Evolutionary conservation across 2,888 invertebrate species (phyloP), one percentile per base, ranked within the genome.

Genomic region (Masnerella sp.): DNA sequence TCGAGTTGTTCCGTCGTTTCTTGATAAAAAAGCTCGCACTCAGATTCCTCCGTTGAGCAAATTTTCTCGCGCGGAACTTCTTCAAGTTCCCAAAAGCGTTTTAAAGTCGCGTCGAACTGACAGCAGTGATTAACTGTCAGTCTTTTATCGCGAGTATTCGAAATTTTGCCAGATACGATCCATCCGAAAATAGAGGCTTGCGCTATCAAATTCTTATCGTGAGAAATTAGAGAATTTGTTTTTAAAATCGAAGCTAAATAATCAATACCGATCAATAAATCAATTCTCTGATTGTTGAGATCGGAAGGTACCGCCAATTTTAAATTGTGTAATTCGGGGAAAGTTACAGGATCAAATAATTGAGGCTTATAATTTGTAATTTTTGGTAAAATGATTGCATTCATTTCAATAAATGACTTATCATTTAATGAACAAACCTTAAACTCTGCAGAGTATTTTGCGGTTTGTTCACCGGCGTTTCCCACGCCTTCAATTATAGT

Each of bases 71-170:
- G 15, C 1, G 65, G 45, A 14, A 65, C 34, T 4, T 28, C 0
- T 36, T 65, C 65, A 1, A 65, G 1, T 20, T 65, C 30, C 65
- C 54, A 65, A 30, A 65, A 54, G 5, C n/a, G 14, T 1, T 14
- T 1, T 2, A 42, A 18, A 0, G 11, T 2, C 9, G 18, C 5
- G 4, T 30, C n/a, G 1, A 45, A 9, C 5, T 52, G 7, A 5
- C 54, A 54, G 14, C 54, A 47, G 47, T 65, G 65, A 47, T 54
- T 22, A 0, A 28, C 18, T 0, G 11, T 15, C 7, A 47, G 7
- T 3, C 5, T 17, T 2, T 2, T 4, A 4, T 15, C 1, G 1
- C 1, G 1, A 4, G 7, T 1, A 3, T 5, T 5, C 2, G 17
- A 17, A 1, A 17, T 11, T 2, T 14, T 25, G 18, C 49, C 49